Conservation (phyloP, 2,113 vertebrate genomes). For the Micronycteris hirsuta region DNA sequence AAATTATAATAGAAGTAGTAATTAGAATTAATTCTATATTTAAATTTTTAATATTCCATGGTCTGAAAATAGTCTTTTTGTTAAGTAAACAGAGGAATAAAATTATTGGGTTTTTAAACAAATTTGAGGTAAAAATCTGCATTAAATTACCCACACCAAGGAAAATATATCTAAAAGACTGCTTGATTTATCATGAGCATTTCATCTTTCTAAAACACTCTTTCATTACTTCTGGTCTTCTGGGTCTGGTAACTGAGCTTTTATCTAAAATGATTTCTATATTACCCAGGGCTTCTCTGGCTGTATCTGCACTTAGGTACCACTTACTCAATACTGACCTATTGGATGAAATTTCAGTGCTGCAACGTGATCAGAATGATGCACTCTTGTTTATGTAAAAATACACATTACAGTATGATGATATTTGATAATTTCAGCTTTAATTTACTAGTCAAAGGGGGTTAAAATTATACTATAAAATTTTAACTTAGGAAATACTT, state of each 20-base stretch:
- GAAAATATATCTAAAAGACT: constrained; percentile 2
- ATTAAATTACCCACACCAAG: constrained; percentile 14
- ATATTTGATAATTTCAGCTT: not conserved
- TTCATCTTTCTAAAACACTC: constrained; percentile 17
- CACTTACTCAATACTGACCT: not conserved
- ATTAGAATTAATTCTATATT: constrained; percentile 7
- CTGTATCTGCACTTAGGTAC: not conserved
- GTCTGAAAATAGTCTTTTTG: constrained; percentile 26
- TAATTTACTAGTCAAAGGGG: constrained; percentile 26
- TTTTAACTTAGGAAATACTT: not conserved
- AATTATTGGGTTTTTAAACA: constrained; percentile 15
- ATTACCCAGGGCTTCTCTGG: not conserved
- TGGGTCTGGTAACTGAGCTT: not conserved
- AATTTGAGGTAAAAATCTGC: constrained; percentile 30
- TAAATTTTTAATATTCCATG: constrained; percentile 10
- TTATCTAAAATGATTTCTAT: not conserved
- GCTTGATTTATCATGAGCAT: constrained; percentile 6
- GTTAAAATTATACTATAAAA: not conserved
- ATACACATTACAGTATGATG: not conserved
- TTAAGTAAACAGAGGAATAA: constrained; percentile 30
- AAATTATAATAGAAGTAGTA: not conserved
- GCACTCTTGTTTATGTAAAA: not conserved
- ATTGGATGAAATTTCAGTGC: constrained; percentile 33
- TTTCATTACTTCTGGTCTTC: constrained; percentile 24
- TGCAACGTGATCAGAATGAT: constrained; percentile 19